These are phyloP conservation scores for Eristalis intricaria DNA, from an alignment of 2,888 invertebrate species.

Conservation along the genomic window DNA sequence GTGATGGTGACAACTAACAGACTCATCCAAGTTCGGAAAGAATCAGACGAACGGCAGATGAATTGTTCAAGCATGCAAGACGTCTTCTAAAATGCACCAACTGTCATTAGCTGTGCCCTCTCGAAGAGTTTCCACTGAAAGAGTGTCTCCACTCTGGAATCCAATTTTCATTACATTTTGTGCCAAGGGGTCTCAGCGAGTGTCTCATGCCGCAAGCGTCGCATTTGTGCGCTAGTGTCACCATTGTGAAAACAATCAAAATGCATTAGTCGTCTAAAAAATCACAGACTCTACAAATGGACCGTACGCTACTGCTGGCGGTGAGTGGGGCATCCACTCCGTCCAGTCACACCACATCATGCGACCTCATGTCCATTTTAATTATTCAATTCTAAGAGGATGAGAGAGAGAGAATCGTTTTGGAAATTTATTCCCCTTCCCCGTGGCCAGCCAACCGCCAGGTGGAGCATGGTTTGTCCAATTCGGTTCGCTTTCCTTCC, in stretches of 20 bases:
- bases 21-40: too few species aligned
- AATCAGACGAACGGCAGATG: too few species aligned
- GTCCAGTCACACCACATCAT: constrained; percentile 54
- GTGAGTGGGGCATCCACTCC: background rate
- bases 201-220: background rate
- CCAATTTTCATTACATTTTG: background rate
- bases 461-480: background rate
- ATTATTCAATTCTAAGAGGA: constrained; percentile 69
- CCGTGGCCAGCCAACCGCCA: background rate
- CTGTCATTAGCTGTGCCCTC: background rate
- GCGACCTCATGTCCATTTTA: constrained; percentile 69
- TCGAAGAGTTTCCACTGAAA: background rate
- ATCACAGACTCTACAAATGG: constrained; percentile 8
- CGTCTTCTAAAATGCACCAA: background rate
- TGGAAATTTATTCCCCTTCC: constrained; percentile 25
- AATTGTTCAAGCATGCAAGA: too few species aligned
- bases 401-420: constrained; percentile 34
- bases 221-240: constrained; percentile 1
- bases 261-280: constrained; percentile 56
- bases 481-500: constrained; percentile 2
- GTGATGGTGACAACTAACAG: too few species aligned
- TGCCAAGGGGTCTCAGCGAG: background rate
- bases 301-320: background rate
- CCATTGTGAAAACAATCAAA: constrained; percentile 55
- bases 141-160: background rate